Evolutionary conservation across 1,140 invertebrate species (phyloP).

Genomic region (Acyrthosiphon pisum): DNA sequence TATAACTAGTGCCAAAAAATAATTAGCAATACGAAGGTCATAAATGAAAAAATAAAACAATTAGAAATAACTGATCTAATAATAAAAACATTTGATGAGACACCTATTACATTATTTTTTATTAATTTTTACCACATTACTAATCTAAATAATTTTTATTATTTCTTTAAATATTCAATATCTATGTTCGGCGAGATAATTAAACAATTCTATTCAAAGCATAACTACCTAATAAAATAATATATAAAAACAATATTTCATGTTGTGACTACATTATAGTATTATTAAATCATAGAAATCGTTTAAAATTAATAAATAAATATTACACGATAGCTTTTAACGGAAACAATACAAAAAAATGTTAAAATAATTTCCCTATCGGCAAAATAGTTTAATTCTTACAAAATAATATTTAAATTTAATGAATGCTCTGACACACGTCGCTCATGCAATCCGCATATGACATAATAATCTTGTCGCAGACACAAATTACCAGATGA

Average conservation of each 20-base stretch:
- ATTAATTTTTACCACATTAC: not conserved
- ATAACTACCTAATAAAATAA: not conserved
- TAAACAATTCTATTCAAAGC: not conserved
- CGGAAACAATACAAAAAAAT: not conserved
- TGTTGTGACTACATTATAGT: not conserved
- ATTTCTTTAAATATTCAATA: not conserved
- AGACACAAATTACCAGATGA: not conserved
- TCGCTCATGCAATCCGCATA: not conserved
- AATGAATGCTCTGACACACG: not conserved
- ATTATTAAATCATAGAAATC: not conserved
- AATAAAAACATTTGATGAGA: not conserved
- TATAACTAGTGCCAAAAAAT: slow-evolving; percentile 21
- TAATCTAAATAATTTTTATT: not conserved
- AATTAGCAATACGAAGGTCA: slow-evolving; percentile 24
- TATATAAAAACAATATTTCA: not conserved
- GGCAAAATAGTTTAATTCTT: not conserved
- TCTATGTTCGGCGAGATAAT: not conserved
- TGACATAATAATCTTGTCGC: not conserved
- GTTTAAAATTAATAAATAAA: not conserved
- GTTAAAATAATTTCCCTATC: not conserved
- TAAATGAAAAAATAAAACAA: slow-evolving; percentile 25
- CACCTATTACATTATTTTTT: not conserved
- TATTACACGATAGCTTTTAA: not conserved
- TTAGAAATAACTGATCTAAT: slow-evolving; percentile 39
- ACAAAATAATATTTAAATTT: not conserved